Evolutionary conservation across 2,113 vertebrate genomes (phyloP).

Genomic region (Athene cunicularia): DNA sequence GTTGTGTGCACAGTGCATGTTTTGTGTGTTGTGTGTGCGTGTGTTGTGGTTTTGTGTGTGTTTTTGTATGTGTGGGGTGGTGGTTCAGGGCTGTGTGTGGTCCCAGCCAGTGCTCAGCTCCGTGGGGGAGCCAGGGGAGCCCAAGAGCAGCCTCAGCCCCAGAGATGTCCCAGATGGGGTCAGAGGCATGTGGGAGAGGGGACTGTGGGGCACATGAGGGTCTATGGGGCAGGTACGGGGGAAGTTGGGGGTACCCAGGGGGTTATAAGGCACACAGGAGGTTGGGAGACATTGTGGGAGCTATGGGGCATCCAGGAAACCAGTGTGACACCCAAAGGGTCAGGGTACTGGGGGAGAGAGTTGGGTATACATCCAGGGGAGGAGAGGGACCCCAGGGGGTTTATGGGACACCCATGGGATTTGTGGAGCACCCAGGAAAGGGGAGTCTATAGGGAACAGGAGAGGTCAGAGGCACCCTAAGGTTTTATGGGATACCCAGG

Average conservation of each 20-base stretch:
- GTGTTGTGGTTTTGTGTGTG: neutral
- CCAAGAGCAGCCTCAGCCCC: neutral
- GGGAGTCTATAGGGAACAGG: neutral
- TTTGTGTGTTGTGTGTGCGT: fast-evolving
- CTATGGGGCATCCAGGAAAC: neutral
- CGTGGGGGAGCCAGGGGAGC: too few species aligned
- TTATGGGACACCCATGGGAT: neutral
- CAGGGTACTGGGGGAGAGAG: neutral
- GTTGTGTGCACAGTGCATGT: neutral
- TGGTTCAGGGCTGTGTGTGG: neutral
- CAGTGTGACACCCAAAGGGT: neutral
- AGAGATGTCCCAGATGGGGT: neutral
- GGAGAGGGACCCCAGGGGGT: fast-evolving
- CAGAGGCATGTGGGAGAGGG: neutral
- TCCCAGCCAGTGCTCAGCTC: fast-evolving
- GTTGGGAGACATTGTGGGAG: neutral
- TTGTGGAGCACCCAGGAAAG: neutral
- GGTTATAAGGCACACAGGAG: neutral
- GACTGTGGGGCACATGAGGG: neutral
- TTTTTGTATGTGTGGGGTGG: neutral
- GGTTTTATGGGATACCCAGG: neutral
- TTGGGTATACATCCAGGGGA: neutral
- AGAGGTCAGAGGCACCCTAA: neutral
- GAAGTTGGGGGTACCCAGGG: neutral
- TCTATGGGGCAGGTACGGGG: neutral